Base-by-base conservation (phyloP, 2,888 invertebrate genomes). In the Agonopterix subpropinquella region DNA sequence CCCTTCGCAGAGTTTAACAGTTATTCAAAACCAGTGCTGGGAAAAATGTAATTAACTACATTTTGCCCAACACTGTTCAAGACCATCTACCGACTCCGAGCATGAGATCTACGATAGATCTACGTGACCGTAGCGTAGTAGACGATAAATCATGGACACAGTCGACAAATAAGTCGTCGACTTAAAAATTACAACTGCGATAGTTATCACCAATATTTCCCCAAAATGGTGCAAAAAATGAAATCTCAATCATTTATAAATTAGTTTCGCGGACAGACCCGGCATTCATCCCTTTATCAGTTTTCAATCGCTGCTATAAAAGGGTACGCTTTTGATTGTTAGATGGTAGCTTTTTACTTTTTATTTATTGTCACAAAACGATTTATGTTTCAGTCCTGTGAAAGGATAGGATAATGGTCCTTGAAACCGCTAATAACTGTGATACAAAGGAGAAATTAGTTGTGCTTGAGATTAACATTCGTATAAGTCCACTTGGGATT, bases 211-310 rank as follows among this genome's bases (percentile, higher is more conserved):
- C 51, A 59, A 42, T 54, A 61, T 60, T 66, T 63, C 61, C 61
- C 60, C 61, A 65, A 60, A 61, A 55, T 53, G 48, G 47, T 46
- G 54, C 57, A 77, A 81, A 82, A 85, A 82, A 71, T 78, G 73
- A 84, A 85, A 82, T 80, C 86, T 88, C 85, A 84, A 88, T 88
- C 73, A 87, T 84, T 88, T 86, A 86, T 84, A 80, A 86, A 88
- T 88, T 88, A 84, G 88, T 76, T 79, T 66, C 80, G 85, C 79
- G 85, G 86, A 86, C 86, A 87, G 82, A 74, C 70, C 69, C 69
- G 65, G 69, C 68, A 74, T 80, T 85, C 85, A 85, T 84, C 82
- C 85, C 80, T 86, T 87, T 86, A 87, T 86, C 81, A 75, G 70
- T 72, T 66, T 69, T 79, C 81, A 85, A 87, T 86, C 81, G 73